Base-by-base conservation (phyloP, 2,113 vertebrate genomes). In the Zootoca vivipara region DNA sequence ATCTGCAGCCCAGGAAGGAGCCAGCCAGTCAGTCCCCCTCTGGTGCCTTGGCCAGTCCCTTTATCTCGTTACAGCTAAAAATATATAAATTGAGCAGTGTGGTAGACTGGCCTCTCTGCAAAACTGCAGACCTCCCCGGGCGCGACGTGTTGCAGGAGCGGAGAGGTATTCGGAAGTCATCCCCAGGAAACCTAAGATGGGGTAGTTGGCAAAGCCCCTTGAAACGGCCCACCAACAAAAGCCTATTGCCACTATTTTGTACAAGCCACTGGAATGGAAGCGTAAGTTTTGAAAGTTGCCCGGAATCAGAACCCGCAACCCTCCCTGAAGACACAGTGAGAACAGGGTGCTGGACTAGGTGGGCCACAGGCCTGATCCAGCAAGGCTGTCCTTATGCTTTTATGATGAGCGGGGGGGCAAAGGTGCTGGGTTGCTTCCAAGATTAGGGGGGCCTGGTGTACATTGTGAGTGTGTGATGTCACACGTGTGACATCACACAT, bases 1-100 rank as follows among this genome's bases (percentile, higher is more conserved):
- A 1, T 92, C 30, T 5, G 88, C 40, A 18, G 91, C 83, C 20
- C 65, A 83, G 84, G 74, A 74, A 72, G 18, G 67, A 69, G 97
- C 96, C 95, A 67, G 70, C 12, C 72, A 62, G 46, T 35, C 58
- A 20, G 22, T 52, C 42, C 64, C 70, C 35, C 58, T 3, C 26
- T 78, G 58, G 46, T 67, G 56, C 46, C 42, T 20, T 4, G 30
- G 85, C 81, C 81, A 77, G 73, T 70, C 62, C 64, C 78, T 46
- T 65, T 67, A 1, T 58, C 78, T 73, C 26, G 5, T 62, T 15
- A 56, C 38, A 42, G 35, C 35, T 42, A 75, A 75, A 42, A 35
- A 75, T 65, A 69, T 18, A 52, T 52, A 28, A 78, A 86, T 7
- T 24, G 80, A 38, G 2, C 10, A 9, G 9, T 7, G 22, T 26